Percentiles rank a stretch among this genome's conserved stretches.
Evolutionary conservation across 2,888 invertebrate species (phyloP).

Genomic region (Apamea sordens): DNA sequence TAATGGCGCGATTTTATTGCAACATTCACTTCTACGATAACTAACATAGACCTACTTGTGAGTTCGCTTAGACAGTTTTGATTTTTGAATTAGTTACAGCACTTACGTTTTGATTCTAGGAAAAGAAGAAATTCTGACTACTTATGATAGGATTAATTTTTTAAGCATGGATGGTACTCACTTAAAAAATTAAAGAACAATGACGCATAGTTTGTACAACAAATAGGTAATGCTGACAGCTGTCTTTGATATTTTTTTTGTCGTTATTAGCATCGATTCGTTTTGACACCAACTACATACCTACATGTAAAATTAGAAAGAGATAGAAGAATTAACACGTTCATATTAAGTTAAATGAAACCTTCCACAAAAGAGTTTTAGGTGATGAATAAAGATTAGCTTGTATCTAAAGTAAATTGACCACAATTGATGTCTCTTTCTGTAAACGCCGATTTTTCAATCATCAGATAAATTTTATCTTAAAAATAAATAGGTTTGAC

Average conservation of each 20-base stretch:
- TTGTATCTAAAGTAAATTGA: neutral
- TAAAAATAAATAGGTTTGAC: too few relatives aligned
- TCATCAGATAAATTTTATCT: too few relatives aligned
- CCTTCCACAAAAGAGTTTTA: neutral
- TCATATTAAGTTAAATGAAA: neutral
- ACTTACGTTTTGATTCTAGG: neutral
- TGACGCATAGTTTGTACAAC: conserved; percentile 17
- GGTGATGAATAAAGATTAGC: neutral
- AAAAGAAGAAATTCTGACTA: conserved; percentile 19
- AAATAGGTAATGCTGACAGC: neutral
- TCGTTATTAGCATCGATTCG: neutral
- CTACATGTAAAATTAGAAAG: neutral
- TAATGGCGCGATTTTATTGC: conserved; percentile 50
- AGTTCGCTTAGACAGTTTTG: conserved; percentile 8
- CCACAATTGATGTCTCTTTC: neutral
- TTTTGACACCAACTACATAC: neutral
- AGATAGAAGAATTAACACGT: neutral
- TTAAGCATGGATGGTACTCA: neutral
- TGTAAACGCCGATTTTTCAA: neutral
- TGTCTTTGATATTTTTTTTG: neutral
- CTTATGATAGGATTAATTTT: neutral
- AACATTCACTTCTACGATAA: conserved; percentile 23
- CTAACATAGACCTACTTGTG: conserved; percentile 9
- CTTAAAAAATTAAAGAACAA: too few relatives aligned
- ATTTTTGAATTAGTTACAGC: neutral